Conservation (phyloP, 1,140 invertebrate species). For the Lordiphosa stackelbergi region DNA sequence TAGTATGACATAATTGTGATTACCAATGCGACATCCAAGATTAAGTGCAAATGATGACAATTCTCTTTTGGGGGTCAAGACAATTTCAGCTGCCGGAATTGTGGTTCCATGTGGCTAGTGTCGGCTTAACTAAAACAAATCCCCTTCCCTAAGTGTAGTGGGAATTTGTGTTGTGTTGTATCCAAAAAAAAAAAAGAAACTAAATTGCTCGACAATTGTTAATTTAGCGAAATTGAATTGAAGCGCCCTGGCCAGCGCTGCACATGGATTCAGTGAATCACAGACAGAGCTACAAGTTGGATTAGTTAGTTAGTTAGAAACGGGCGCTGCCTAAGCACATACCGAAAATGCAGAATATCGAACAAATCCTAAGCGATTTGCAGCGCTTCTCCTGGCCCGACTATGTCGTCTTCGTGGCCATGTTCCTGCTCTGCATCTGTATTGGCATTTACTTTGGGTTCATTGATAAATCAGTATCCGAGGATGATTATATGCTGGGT, state of each 20-base stretch:
- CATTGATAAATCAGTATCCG: conserved; percentile 79
- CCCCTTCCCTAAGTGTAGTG: conserved; percentile 29
- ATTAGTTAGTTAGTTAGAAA: conserved; percentile 10
- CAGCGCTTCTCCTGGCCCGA: conserved; percentile 77
- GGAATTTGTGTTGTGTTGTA: conserved; percentile 25
- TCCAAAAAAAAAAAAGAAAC: conserved; percentile 30
- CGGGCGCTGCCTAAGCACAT: conserved; percentile 3
- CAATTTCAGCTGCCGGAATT: conserved; percentile 14
- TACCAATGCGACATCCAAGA: not conserved
- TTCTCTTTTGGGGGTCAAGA: conserved; percentile 1
- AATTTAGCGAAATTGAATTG: conserved; percentile 70
- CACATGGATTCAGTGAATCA: conserved; percentile 50
- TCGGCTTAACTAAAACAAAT: conserved; percentile 58
- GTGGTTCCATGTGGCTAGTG: conserved; percentile 22
- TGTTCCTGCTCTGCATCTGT: conserved; percentile 79
- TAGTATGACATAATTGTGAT: conserved; percentile 7
- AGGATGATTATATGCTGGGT: conserved; percentile 82
- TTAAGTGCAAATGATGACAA: conserved; percentile 1
- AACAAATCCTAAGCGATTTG: conserved; percentile 79
- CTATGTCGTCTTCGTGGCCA: conserved; percentile 79
- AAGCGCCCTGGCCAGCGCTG: conserved; percentile 36
- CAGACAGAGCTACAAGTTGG: conserved; percentile 29
- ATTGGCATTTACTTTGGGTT: conserved; percentile 83
- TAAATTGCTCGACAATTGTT: conserved; percentile 70
- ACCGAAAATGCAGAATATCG: conserved; percentile 77